Percentiles rank a stretch among this genome's conserved stretches.
Conservation (phyloP, 2,888 invertebrate genomes). For the Ophraella communa region DNA sequence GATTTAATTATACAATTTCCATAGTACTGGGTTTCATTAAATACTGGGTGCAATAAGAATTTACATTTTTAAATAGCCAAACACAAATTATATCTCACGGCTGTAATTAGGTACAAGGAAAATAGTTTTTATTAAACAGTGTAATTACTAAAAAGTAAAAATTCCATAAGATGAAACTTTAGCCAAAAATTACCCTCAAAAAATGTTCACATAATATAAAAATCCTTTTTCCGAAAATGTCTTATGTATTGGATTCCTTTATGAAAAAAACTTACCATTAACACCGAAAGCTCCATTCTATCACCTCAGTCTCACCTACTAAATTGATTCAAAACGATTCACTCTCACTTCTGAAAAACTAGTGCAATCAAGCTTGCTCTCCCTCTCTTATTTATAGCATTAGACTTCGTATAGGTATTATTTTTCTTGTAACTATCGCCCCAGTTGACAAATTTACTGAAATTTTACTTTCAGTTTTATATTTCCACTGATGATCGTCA, state of each 20-base stretch:
- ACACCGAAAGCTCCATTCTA: slow-evolving; percentile 22
- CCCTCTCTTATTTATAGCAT: slow-evolving; percentile 50
- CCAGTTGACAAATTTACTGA: slow-evolving; percentile 8
- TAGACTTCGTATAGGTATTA: slow-evolving; percentile 34
- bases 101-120: too few relatives aligned
- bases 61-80: too few relatives aligned
- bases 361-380: slow-evolving; percentile 44
- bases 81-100: too few relatives aligned
- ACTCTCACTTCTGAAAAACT: slow-evolving; percentile 48
- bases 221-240: too few relatives aligned
- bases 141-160: too few relatives aligned
- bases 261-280: slow-evolving; percentile 19
- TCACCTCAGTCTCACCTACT: slow-evolving; percentile 11
- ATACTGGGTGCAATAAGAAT: too few relatives aligned
- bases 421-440: slow-evolving; percentile 21
- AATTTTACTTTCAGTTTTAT: slow-evolving; percentile 17
- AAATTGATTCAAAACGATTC: slow-evolving; percentile 33
- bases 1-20: too few relatives aligned
- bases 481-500: neutral
- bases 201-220: too few relatives aligned
- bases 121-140: too few relatives aligned
- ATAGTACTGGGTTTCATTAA: too few relatives aligned
- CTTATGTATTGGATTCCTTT: neutral
- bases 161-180: too few relatives aligned
- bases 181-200: too few relatives aligned